phyloP scores from a whole-genome alignment of 2,797 vertebrate species.

The Thunnus albacares region DNA sequence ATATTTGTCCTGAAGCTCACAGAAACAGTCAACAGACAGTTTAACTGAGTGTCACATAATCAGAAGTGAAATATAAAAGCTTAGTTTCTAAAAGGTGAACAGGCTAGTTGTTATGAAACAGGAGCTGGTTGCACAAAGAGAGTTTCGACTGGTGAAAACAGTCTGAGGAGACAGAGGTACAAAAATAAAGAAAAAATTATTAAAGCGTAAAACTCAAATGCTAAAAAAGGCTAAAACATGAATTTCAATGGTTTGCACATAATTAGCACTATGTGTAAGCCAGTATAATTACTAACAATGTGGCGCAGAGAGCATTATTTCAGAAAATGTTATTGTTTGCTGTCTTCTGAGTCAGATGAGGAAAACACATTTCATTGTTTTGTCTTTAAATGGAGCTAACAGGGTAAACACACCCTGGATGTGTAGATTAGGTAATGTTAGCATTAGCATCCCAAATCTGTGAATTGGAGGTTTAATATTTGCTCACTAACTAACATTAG shows the following conservation, averaged over 20 bases:
- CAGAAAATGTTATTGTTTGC: not conserved
- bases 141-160: too few relatives aligned
- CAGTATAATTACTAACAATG: too few relatives aligned
- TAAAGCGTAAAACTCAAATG: too few relatives aligned
- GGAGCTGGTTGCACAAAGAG: not conserved
- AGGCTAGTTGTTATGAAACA: not conserved
- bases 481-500: not conserved
- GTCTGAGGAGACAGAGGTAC: not conserved
- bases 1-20: slow-evolving; percentile 3
- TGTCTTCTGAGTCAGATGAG: not conserved
- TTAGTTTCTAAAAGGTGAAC: not conserved
- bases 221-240: too few relatives aligned
- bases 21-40: not conserved
- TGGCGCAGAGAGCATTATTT: not conserved
- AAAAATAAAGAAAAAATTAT: not conserved
- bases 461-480: not conserved
- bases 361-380: too few relatives aligned
- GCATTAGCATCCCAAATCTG: too few relatives aligned
- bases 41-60: not conserved
- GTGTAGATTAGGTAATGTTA: not conserved
- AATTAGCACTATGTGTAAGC: too few relatives aligned
- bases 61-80: not conserved
- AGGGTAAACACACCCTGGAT: not conserved
- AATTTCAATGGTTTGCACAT: too few relatives aligned
- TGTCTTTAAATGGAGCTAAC: too few relatives aligned